Conservation (phyloP, 1,140 invertebrate species). For the Drusus annulatus region DNA sequence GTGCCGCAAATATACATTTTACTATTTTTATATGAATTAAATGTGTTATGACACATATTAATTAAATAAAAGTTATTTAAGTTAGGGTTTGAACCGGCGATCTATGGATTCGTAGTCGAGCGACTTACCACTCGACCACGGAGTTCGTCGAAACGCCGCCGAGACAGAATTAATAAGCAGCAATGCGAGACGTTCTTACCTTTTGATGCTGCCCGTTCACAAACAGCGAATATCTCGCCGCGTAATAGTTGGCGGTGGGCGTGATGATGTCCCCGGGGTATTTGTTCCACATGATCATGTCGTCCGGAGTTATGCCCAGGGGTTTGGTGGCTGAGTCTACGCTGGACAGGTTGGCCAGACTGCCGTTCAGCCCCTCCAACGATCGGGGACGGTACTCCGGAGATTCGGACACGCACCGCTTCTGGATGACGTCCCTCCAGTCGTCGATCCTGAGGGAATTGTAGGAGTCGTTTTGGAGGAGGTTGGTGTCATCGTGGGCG, state of each 20-base stretch:
- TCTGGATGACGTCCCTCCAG: constrained; percentile 49
- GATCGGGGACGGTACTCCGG: background rate
- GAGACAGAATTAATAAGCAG: no score
- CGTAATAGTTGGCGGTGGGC: background rate
- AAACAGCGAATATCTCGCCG: constrained; percentile 2
- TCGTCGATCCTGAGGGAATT: constrained; percentile 30
- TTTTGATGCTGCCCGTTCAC: background rate
- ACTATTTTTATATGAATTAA: no score
- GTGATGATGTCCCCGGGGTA: constrained; percentile 43
- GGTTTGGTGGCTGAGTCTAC: background rate
- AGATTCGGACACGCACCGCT: constrained; percentile 35
- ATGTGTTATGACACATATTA: no score
- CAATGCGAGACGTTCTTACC: background rate
- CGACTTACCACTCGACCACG: no score
- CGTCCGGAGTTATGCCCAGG: constrained; percentile 4
- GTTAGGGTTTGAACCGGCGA: no score
- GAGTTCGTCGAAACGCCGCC: no score
- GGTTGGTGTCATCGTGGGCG: background rate
- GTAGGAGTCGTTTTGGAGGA: background rate
- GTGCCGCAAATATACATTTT: no score
- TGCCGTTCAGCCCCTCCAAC: background rate
- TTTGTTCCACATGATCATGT: constrained; percentile 48
- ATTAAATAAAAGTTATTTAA: no score
- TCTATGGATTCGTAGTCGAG: no score
- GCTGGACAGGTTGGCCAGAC: background rate